Evolutionary conservation across 2,888 invertebrate species (phyloP).

Genomic region (Urechis unicinctus): DNA sequence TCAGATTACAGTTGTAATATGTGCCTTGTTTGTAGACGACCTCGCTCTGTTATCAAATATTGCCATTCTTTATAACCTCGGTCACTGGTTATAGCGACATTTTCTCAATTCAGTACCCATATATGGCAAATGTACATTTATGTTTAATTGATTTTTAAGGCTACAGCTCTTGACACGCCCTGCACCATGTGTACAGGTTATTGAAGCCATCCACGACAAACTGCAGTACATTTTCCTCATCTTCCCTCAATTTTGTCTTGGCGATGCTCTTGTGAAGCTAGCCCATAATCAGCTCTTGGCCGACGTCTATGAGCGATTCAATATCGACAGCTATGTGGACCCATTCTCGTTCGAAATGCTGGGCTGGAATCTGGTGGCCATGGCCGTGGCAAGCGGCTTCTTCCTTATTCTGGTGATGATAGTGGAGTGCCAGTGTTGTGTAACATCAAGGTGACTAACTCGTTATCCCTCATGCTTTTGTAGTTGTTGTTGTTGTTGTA

Average conservation of each 20-base stretch:
- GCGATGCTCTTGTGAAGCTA: constrained; percentile 72
- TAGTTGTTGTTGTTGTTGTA: too few species aligned
- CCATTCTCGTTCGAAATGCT: constrained; percentile 59
- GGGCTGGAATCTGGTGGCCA: constrained; percentile 61
- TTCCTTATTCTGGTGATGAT: constrained; percentile 58
- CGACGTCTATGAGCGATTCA: constrained; percentile 37
- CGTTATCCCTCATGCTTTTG: background rate
- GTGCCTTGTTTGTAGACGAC: too few species aligned
- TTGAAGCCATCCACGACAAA: constrained; percentile 59
- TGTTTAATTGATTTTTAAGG: too few species aligned
- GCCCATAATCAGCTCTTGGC: constrained; percentile 60
- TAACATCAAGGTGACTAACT: background rate
- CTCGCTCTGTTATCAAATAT: too few species aligned
- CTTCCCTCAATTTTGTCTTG: constrained; percentile 80
- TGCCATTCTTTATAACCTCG: too few species aligned
- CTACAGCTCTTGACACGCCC: background rate
- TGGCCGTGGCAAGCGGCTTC: constrained; percentile 61
- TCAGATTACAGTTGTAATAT: too few species aligned
- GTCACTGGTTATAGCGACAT: too few species aligned
- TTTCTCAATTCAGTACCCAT: too few species aligned
- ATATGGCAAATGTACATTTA: too few species aligned
- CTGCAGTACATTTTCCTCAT: constrained; percentile 70
- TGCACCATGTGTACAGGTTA: constrained; percentile 16
- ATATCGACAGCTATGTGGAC: constrained; percentile 25
- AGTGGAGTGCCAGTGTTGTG: constrained; percentile 55